phyloP scores from a whole-genome alignment of 92 coral and sea anemone genomes.

The Blastomussa wellsi region DNA sequence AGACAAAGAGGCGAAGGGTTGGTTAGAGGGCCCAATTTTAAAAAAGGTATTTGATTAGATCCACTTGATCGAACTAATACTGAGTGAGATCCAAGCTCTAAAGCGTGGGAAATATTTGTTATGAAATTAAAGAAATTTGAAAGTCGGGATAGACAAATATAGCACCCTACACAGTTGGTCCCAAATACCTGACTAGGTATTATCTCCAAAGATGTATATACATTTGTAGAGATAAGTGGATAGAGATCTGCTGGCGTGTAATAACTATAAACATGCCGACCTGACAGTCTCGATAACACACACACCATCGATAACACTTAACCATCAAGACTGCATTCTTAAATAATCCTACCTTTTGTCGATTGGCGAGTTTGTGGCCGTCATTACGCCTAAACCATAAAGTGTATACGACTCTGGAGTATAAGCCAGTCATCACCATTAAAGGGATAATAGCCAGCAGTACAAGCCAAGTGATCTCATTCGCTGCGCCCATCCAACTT shows the following conservation, averaged over 20 bases:
- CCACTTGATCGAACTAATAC: neutral
- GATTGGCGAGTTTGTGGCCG: slow-evolving; percentile 1
- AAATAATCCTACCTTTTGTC: slow-evolving; percentile 10
- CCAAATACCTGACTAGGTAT: too few relatives aligned
- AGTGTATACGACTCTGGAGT: slow-evolving; percentile 16
- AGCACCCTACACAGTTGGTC: too few relatives aligned
- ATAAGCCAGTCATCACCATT: slow-evolving; percentile 16
- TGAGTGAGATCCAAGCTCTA: neutral
- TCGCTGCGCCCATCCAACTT: slow-evolving; percentile 19
- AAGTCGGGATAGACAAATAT: too few relatives aligned
- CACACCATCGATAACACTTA: neutral
- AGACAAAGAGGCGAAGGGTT: neutral
- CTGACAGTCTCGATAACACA: neutral
- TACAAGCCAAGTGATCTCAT: slow-evolving; percentile 14
- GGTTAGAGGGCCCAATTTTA: neutral
- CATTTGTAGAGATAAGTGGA: neutral
- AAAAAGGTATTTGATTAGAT: neutral
- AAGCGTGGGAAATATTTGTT: neutral
- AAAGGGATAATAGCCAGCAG: slow-evolving; percentile 3
- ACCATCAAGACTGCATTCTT: neutral
- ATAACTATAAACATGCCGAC: neutral
- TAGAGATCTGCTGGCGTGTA: neutral
- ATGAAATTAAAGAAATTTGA: too few relatives aligned
- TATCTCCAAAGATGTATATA: too few relatives aligned
- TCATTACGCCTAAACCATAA: slow-evolving; percentile 22